Conservation (phyloP, 2,113 vertebrate species). For the Thalassarche chlororhynchos region DNA sequence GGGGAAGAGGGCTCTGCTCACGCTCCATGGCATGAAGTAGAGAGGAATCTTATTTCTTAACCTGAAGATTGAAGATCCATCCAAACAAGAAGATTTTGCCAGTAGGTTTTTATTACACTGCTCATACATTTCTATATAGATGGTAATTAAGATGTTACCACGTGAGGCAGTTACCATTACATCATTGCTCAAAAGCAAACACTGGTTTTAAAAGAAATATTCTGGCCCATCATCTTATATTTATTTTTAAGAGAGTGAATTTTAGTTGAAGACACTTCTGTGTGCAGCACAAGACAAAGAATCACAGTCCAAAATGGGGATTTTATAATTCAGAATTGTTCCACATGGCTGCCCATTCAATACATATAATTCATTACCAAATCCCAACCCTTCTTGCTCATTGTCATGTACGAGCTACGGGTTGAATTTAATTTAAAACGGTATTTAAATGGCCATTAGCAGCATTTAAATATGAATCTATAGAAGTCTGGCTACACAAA, state of each 20-base stretch:
- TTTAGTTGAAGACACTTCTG: not conserved
- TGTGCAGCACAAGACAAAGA: not conserved
- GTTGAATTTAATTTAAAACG: slow-evolving; percentile 14
- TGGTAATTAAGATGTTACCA: not conserved
- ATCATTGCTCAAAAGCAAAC: not conserved
- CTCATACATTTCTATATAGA: not conserved
- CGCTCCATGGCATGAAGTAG: not conserved
- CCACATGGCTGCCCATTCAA: slow-evolving; percentile 14
- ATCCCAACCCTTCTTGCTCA: not conserved
- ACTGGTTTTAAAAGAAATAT: not conserved
- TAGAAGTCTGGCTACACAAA: not conserved
- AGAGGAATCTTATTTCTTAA: not conserved
- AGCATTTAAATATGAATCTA: not conserved
- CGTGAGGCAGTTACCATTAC: not conserved
- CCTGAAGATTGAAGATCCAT: not conserved
- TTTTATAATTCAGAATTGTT: slow-evolving; percentile 47
- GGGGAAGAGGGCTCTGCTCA: not conserved
- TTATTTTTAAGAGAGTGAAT: not conserved
- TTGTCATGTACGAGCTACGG: not conserved
- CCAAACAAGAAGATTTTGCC: not conserved
- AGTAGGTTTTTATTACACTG: not conserved
- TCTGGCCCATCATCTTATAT: not conserved
- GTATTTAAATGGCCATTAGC: not conserved
- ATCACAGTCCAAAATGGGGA: not conserved
- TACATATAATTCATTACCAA: not conserved